Evolutionary conservation across 2,113 vertebrate species (phyloP).

Genomic region (Pygoscelis adeliae): DNA sequence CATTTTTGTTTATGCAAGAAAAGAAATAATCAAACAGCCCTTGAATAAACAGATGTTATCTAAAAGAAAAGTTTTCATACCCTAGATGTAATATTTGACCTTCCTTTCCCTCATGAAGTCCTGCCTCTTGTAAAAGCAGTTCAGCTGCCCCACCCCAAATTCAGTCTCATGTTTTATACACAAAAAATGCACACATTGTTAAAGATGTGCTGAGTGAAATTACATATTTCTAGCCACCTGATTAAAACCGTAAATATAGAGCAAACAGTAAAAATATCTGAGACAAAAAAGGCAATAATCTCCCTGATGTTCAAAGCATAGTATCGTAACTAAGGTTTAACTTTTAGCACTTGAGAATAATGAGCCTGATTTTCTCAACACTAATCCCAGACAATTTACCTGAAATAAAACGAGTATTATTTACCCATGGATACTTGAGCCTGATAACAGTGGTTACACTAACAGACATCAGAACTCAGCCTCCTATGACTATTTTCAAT

Average conservation of each 20-base stretch:
- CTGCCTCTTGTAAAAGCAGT: not conserved
- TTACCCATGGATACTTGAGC: not conserved
- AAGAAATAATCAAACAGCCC: not conserved
- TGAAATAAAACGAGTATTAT: not conserved
- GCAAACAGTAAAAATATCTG: not conserved
- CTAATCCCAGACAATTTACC: not conserved
- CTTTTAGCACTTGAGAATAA: not conserved
- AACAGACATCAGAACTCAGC: not conserved
- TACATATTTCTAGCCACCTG: not conserved
- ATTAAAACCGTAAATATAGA: not conserved
- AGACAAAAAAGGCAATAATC: not conserved
- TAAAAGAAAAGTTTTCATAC: not conserved
- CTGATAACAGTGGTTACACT: not conserved
- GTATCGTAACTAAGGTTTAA: not conserved
- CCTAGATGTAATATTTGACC: not conserved
- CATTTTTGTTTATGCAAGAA: not conserved
- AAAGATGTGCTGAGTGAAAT: not conserved
- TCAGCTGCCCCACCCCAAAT: not conserved
- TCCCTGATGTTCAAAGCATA: not conserved
- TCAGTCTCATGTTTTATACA: not conserved
- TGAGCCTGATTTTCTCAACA: not conserved
- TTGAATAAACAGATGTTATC: not conserved
- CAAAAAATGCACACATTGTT: not conserved
- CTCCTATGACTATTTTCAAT: not conserved
- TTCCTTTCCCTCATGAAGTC: not conserved